Conservation (phyloP, 1,140 invertebrate species). For the Whitmania pigra region DNA sequence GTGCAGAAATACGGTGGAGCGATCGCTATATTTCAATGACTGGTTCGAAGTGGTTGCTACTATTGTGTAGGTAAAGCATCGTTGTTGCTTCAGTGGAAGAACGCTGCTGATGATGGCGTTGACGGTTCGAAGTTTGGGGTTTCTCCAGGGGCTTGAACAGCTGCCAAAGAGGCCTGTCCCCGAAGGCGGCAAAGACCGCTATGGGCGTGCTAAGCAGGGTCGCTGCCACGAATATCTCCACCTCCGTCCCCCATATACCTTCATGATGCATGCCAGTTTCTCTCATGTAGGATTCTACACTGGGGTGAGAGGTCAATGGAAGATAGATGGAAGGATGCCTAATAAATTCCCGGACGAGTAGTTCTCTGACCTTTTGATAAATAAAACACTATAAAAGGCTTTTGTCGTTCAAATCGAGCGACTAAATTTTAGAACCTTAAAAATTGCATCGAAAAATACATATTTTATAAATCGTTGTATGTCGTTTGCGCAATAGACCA, state of each 20-base stretch:
- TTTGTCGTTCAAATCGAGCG: too few relatives aligned
- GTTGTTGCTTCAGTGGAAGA: background rate
- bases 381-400: too few relatives aligned
- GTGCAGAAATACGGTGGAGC: too few relatives aligned
- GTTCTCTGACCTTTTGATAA: slow-evolving; percentile 10
- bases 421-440: too few relatives aligned
- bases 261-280: slow-evolving; percentile 14
- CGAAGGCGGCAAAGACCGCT: slow-evolving; percentile 25
- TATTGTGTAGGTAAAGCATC: slow-evolving; percentile 19
- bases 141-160: slow-evolving; percentile 4
- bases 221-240: slow-evolving; percentile 21
- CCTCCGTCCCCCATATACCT: slow-evolving; percentile 13
- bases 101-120: background rate
- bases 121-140: slow-evolving; percentile 5
- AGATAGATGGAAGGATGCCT: background rate
- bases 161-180: slow-evolving; percentile 19
- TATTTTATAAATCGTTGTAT: too few relatives aligned
- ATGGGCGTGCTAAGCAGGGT: slow-evolving; percentile 15
- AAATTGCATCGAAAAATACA: too few relatives aligned
- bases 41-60: slow-evolving; percentile 17
- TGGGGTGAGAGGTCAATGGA: slow-evolving; percentile 9
- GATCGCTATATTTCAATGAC: slow-evolving; percentile 6
- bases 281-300: slow-evolving; percentile 11
- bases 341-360: slow-evolving; percentile 9
- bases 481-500: too few relatives aligned